Evolutionary conservation across 2,888 invertebrate species (phyloP), one percentile per base, ranked within the genome.

Genomic region (Amphipyra tragopoginis): DNA sequence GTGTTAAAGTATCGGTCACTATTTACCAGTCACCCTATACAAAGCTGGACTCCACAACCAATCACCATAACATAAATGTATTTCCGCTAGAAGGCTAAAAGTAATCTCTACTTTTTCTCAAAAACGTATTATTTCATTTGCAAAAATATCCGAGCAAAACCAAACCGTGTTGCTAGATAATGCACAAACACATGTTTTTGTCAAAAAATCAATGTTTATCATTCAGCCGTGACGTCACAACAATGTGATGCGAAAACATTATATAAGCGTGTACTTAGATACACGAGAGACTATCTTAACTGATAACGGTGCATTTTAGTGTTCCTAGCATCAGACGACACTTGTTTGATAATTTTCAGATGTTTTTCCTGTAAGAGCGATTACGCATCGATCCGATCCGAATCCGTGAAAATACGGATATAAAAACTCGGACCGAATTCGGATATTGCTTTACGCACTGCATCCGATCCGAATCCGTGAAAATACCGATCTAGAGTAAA

Each of bases 291-390:
- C 43, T 67, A 63, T 69, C 65, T 59, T 64, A 60, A 55, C 69
- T 40, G 77, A 69, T 75, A 75, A 72, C 40, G 38, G 26, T 67
- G 68, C 59, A 65, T 53, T 50, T 63, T 26, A 29, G 15, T 72
- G 44, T 40, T 53, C 21, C 8, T 21, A 39, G 21, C 36, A 4
- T n/a, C 10, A 10, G n/a, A 67, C 69, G 68, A 67, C 66, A 58
- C n/a, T 59, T 65, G 50, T 65, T 69, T 72, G 42, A 15, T 15
- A 15, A 15, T 9, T 14, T 0, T 36, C 8, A 1, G 7, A 26
- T 6, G 3, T 5, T 44, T 43, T 43, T 43, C 7, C 21, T 4
- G 29, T 29, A 29, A 5, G 29, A 29, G 5, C 4, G 3, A 29
- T n/a, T n/a, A n/a, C n/a, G n/a, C n/a, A n/a, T n/a, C n/a, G n/a